phyloP scores from a whole-genome alignment of 2,113 vertebrate species.

The Phyllostomus discolor region DNA sequence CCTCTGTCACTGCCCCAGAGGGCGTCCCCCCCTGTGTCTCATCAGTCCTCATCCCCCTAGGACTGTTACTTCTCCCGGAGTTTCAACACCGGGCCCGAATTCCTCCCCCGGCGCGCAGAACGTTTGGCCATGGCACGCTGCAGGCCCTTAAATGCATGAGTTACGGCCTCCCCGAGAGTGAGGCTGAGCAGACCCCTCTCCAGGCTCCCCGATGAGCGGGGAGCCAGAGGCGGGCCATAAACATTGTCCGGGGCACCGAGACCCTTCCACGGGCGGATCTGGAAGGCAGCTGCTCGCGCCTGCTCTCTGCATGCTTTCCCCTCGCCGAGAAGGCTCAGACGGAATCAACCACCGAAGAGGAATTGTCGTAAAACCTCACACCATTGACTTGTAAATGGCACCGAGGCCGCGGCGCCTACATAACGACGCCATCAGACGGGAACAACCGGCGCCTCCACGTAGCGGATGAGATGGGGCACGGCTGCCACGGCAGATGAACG shows the following conservation, averaged over 20 bases:
- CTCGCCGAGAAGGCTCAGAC: constrained; percentile 60
- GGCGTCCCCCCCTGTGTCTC: neutral
- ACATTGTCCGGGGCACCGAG: neutral
- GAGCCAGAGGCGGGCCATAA: neutral
- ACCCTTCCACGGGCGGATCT: neutral
- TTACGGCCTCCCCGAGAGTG: neutral
- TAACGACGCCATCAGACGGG: constrained; percentile 84
- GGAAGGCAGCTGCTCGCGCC: neutral
- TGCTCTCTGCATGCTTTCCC: neutral
- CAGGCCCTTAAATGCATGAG: neutral
- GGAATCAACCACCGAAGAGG: constrained; percentile 80
- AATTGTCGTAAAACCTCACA: constrained; percentile 84
- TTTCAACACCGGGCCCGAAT: neutral
- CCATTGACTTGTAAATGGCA: constrained; percentile 88
- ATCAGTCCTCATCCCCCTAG: neutral
- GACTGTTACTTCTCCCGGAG: neutral
- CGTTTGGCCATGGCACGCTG: neutral
- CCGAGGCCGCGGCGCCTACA: constrained; percentile 81
- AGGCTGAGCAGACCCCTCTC: neutral
- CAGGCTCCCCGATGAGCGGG: fast-evolving
- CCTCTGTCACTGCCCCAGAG: fast-evolving
- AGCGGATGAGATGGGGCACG: constrained; percentile 84
- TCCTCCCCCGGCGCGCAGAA: neutral
- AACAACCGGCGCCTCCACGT: constrained; percentile 79
- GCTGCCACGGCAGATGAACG: constrained; percentile 81